These are phyloP conservation scores for Gortyna flavago DNA, from an alignment of 2,888 invertebrate genomes.

Conservation along the genomic window DNA sequence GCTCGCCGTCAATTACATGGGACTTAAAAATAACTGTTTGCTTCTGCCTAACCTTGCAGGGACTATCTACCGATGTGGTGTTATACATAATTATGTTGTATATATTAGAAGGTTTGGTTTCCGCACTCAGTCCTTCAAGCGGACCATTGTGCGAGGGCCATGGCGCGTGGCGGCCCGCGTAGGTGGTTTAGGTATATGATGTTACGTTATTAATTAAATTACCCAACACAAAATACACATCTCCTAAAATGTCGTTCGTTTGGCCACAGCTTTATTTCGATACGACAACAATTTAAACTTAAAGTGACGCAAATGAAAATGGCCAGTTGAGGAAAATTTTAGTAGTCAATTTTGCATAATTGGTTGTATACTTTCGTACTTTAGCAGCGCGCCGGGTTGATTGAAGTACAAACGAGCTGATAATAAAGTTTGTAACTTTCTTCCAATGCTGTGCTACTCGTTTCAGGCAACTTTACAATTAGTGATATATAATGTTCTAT, in stretches of 20 bases:
- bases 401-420: constrained; percentile 17
- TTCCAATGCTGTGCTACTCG: neutral
- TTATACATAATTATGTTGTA: too few species aligned
- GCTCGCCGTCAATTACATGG: neutral
- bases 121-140: neutral
- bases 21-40: neutral
- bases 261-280: neutral
- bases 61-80: neutral
- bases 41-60: neutral
- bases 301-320: constrained; percentile 25
- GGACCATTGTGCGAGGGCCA: neutral
- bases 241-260: neutral
- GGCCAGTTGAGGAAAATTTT: constrained; percentile 18
- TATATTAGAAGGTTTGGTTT: neutral
- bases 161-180: neutral
- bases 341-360: constrained; percentile 35
- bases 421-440: constrained; percentile 21
- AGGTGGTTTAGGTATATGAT: neutral
- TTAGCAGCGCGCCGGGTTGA: neutral
- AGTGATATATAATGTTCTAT: neutral
- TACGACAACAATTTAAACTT: neutral
- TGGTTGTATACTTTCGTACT: constrained; percentile 22
- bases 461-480: neutral
- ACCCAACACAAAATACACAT: neutral
- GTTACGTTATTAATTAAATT: neutral